These are phyloP conservation scores for Cromileptes altivelis DNA, from an alignment of 2,113 vertebrate species.

Conservation along the genomic window DNA sequence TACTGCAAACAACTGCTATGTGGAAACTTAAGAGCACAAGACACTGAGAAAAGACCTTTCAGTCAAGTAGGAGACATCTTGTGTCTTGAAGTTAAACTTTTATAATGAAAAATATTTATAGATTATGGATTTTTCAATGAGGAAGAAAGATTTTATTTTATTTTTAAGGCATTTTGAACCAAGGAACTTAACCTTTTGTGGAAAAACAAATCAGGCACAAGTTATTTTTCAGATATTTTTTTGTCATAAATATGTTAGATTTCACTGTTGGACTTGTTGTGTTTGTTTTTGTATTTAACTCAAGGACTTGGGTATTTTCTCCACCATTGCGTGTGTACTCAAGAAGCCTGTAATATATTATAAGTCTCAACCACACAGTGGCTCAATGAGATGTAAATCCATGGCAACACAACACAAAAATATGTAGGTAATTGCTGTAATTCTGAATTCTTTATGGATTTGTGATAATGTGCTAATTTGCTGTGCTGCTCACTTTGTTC, in stretches of 20 bases:
- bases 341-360: neutral
- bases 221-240: neutral
- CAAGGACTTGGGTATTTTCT: neutral
- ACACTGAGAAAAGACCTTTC: neutral
- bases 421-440: neutral
- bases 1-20: neutral
- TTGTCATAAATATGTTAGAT: neutral
- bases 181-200: neutral
- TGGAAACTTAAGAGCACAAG: neutral
- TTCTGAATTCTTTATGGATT: no score
- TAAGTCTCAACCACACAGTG: neutral
- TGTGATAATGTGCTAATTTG: neutral
- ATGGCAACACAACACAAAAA: constrained; percentile 8
- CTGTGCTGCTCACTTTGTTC: neutral
- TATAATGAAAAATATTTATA: neutral
- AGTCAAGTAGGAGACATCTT: neutral
- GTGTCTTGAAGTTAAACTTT: neutral
- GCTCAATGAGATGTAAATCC: constrained; percentile 9
- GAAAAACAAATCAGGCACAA: neutral
- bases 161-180: neutral
- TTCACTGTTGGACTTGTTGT: neutral
- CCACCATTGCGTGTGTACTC: neutral
- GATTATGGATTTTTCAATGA: neutral
- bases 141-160: neutral
- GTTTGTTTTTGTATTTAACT: neutral